These are phyloP conservation scores for Dicaeum eximium DNA, from an alignment of 2,113 vertebrate genomes.

Conservation along the genomic window DNA sequence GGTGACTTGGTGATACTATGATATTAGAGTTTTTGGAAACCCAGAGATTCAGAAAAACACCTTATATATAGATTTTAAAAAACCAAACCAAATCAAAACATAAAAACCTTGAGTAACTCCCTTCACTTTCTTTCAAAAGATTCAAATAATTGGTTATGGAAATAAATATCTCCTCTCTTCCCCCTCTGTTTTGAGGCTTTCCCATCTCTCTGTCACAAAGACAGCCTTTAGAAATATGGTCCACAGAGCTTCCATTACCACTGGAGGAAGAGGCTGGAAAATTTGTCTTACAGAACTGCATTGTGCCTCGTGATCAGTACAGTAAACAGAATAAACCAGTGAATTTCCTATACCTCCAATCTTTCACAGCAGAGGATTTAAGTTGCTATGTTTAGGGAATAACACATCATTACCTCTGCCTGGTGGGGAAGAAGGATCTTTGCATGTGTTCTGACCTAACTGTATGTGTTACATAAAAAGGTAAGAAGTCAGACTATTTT, in stretches of 20 bases:
- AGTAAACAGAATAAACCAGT: not conserved
- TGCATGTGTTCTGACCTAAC: not conserved
- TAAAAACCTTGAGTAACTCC: not conserved
- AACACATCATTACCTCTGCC: not conserved
- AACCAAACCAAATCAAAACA: rapidly evolving
- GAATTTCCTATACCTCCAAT: not conserved
- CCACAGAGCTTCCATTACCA: not conserved
- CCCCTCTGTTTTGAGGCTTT: not conserved
- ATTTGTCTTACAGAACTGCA: not conserved
- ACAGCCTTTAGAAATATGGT: not conserved
- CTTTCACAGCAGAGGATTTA: not conserved
- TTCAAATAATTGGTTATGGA: not conserved
- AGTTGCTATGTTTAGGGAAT: not conserved
- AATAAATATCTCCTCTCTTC: not conserved
- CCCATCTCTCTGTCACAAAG: not conserved
- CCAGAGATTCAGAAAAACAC: not conserved
- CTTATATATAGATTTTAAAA: not conserved
- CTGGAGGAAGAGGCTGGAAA: not conserved
- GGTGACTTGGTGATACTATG: not conserved
- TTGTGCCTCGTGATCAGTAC: not conserved
- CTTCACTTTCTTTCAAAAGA: not conserved
- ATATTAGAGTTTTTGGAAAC: not conserved
- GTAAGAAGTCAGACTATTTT: not conserved
- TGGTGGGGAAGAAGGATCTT: not conserved
- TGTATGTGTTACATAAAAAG: not conserved